These are phyloP conservation scores for Brachyopa scutellaris DNA, from an alignment of 2,888 invertebrate genomes.

Conservation along the genomic window DNA sequence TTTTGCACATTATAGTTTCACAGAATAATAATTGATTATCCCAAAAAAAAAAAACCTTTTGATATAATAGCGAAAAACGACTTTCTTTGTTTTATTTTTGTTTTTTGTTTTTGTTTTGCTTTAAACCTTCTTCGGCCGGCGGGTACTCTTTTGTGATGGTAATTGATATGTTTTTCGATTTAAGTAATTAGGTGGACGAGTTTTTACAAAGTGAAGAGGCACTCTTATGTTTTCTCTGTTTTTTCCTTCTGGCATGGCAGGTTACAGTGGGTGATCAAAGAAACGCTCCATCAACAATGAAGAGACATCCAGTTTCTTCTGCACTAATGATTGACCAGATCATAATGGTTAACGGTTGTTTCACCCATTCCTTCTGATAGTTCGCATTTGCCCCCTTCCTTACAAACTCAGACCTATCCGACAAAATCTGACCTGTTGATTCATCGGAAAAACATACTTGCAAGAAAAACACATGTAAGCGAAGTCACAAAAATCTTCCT, in stretches of 20 bases:
- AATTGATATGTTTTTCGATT: constrained; percentile 14
- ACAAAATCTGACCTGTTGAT: too few species aligned
- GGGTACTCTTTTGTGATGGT: constrained; percentile 11
- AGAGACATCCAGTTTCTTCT: too few species aligned
- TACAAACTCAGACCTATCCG: too few species aligned
- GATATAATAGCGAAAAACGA: constrained; percentile 19
- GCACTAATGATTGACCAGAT: too few species aligned
- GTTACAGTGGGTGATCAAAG: neutral
- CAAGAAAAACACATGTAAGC: too few species aligned
- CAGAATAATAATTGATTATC: constrained; percentile 29
- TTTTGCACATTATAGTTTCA: constrained; percentile 10
- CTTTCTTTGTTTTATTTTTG: constrained; percentile 31
- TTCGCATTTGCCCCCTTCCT: too few species aligned
- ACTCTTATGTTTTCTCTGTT: neutral
- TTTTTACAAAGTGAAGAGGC: neutral
- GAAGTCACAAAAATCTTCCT: too few species aligned
- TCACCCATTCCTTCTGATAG: too few species aligned
- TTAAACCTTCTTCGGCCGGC: neutral
- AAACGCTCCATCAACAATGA: too few species aligned
- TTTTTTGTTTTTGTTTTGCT: constrained; percentile 9
- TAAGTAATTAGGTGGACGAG: constrained; percentile 4
- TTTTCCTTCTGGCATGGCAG: neutral
- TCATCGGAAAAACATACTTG: too few species aligned
- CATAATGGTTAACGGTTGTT: too few species aligned
- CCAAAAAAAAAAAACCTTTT: neutral